Conservation (phyloP, 2,113 vertebrate species). For the Bubo blakistoni region DNA sequence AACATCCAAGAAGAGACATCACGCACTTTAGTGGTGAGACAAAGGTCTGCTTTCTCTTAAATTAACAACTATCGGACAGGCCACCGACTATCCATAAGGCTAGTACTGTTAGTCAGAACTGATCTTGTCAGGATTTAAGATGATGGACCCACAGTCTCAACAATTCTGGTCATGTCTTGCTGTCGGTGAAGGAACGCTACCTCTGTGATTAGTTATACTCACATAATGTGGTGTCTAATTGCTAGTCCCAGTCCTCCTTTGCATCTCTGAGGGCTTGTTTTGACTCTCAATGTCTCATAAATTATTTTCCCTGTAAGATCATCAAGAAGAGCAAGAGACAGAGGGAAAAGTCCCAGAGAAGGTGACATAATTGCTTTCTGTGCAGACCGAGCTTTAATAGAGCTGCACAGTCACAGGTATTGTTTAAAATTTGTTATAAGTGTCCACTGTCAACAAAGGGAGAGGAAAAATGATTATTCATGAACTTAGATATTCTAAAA, state of each 20-base stretch:
- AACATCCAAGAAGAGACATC: background rate
- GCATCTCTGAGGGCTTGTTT: constrained; percentile 3
- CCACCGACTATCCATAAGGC: background rate
- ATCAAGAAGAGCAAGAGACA: background rate
- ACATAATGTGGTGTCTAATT: background rate
- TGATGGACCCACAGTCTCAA: background rate
- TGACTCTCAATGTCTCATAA: constrained; percentile 11
- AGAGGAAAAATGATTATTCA: background rate
- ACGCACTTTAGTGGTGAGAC: background rate
- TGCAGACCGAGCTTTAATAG: background rate
- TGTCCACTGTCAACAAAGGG: background rate
- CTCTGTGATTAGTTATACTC: constrained; percentile 21
- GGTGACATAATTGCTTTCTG: constrained; percentile 5
- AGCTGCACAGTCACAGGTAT: background rate
- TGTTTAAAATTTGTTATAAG: constrained; percentile 23
- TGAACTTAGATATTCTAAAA: constrained; percentile 18
- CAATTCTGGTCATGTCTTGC: constrained; percentile 5
- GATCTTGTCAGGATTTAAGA: background rate
- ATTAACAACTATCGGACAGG: background rate
- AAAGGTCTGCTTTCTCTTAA: background rate
- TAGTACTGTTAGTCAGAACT: background rate
- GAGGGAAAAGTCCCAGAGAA: background rate
- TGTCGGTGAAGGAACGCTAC: background rate
- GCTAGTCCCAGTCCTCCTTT: background rate
- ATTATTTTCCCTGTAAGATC: constrained; percentile 29